These are phyloP conservation scores for Nowickia ferox DNA, from an alignment of 2,888 invertebrate genomes.

Conservation along the genomic window DNA sequence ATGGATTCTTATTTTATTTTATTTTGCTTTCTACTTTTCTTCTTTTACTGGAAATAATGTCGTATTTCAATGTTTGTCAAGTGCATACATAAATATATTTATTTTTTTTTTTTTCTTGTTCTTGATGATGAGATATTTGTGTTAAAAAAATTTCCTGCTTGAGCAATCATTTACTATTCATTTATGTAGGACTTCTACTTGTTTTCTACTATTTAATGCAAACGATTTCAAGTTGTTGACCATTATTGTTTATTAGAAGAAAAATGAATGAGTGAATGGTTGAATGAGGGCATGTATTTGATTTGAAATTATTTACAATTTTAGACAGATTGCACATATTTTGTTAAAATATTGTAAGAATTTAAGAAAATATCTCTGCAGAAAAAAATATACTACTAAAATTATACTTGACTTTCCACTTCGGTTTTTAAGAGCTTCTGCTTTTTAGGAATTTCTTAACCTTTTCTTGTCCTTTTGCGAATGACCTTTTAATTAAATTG, in stretches of 20 bases:
- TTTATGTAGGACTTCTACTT: constrained; percentile 45
- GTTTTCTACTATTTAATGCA: constrained; percentile 1
- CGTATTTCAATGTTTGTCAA: constrained; percentile 54
- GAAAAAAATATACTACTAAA: neutral
- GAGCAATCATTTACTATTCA: constrained; percentile 68
- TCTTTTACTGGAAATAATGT: constrained; percentile 20
- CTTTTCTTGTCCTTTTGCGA: neutral
- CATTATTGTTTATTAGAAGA: constrained; percentile 43
- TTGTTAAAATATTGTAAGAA: neutral
- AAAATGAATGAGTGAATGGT: neutral
- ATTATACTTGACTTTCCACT: neutral
- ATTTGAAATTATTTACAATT: constrained; percentile 61
- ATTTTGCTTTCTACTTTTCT: constrained; percentile 11
- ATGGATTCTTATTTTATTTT: constrained; percentile 60
- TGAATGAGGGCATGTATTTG: constrained; percentile 54
- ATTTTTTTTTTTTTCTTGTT: neutral
- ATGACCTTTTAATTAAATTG: constrained; percentile 50
- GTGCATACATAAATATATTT: constrained; percentile 23
- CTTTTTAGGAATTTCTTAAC: neutral
- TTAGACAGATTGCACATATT: neutral
- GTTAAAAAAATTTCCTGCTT: constrained; percentile 63
- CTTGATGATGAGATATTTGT: constrained; percentile 5
- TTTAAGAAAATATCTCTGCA: neutral
- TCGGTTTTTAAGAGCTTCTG: neutral
- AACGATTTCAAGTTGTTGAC: constrained; percentile 54